Evolutionary conservation across 1,140 invertebrate species (phyloP).

Genomic region (Tachypleus tridentatus): DNA sequence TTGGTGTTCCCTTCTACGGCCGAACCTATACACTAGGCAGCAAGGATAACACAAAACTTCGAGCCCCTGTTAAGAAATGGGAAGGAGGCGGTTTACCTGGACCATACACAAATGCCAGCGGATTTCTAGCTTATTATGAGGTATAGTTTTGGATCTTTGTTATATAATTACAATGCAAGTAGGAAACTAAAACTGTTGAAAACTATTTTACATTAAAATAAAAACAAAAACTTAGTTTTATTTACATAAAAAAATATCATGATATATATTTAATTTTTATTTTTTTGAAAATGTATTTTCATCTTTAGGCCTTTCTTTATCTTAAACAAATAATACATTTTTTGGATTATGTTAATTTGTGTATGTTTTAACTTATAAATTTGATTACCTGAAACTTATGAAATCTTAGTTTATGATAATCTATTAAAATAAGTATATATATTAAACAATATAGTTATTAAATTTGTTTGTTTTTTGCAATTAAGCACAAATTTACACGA

Average conservation of each 20-base stretch:
- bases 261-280: not conserved
- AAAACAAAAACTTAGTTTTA: not conserved
- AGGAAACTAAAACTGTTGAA: not conserved
- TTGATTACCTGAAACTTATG: no score
- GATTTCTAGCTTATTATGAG: conserved; percentile 35
- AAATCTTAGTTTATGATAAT: no score
- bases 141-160: conserved; percentile 7
- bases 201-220: conserved; percentile 5
- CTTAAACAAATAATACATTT: no score
- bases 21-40: conserved; percentile 62
- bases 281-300: not conserved
- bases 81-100: conserved; percentile 64
- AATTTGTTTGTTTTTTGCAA: no score
- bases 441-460: no score
- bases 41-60: conserved; percentile 64
- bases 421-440: no score
- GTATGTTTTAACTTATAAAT: no score
- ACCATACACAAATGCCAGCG: conserved; percentile 36
- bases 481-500: no score
- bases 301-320: no score
- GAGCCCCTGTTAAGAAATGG: conserved; percentile 65
- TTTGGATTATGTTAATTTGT: no score
- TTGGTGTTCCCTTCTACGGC: conserved; percentile 77
- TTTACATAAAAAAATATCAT: conserved; percentile 1
- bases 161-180: not conserved